Conservation (phyloP, 2,888 invertebrate species). For the Drosophila suboccidentalis region DNA sequence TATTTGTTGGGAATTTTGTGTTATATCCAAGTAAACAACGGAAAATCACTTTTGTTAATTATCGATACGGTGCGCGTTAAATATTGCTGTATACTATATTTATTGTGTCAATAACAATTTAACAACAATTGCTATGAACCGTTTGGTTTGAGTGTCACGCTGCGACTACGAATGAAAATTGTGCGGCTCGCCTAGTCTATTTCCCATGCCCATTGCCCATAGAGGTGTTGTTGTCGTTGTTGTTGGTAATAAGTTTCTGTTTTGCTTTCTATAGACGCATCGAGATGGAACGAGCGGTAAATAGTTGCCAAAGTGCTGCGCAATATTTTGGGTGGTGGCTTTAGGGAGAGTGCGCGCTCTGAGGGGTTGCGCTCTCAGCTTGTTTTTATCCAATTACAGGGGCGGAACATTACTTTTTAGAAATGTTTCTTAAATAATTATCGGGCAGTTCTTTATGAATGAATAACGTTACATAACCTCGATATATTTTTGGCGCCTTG, state of each 20-base stretch:
- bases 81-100: neutral
- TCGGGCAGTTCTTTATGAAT: neutral
- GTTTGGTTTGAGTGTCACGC: conserved; percentile 50
- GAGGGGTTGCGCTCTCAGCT: conserved; percentile 13
- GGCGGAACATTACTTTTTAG: conserved; percentile 1
- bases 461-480: neutral
- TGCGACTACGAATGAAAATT: conserved; percentile 51
- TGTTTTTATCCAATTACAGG: conserved; percentile 1
- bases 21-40: neutral
- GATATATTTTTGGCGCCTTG: conserved; percentile 16
- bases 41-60: neutral
- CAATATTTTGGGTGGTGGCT: conserved; percentile 65
- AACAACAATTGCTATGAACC: conserved; percentile 23
- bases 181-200: conserved; percentile 54
- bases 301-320: conserved; percentile 59
- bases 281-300: conserved; percentile 61
- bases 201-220: conserved; percentile 35
- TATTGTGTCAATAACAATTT: conserved; percentile 1
- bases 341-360: conserved; percentile 23
- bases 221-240: conserved; percentile 35
- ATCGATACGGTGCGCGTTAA: conserved; percentile 3
- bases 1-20: neutral
- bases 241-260: conserved; percentile 48
- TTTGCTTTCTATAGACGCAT: conserved; percentile 61
- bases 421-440: conserved; percentile 1